Percentiles rank a stretch among this genome's conserved stretches.
phyloP scores from a whole-genome alignment of 2,888 invertebrate genomes.

The Netelia melanura region DNA sequence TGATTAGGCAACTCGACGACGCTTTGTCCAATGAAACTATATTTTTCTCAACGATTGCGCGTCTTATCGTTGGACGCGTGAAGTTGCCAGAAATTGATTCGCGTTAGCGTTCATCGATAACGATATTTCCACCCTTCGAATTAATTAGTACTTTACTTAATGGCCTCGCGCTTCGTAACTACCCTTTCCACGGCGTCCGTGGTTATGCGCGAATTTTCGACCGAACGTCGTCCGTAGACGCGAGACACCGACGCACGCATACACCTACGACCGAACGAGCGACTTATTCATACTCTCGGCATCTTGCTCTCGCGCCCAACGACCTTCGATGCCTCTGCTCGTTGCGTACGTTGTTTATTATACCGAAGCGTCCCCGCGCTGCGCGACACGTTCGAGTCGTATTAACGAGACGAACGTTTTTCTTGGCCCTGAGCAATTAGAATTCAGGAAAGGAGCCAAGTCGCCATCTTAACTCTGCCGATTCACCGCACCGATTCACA shows the following conservation, averaged over 20 bases:
- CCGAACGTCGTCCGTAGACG: not conserved
- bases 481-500: not conserved
- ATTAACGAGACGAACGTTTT: not conserved
- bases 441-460: not conserved
- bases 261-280: slow-evolving; percentile 26
- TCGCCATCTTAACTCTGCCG: not conserved
- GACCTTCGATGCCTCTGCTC: slow-evolving; percentile 40
- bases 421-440: not conserved
- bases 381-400: not conserved
- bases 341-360: not conserved
- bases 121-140: no score
- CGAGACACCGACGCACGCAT: slow-evolving; percentile 11
- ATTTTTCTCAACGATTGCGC: no score
- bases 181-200: not conserved
- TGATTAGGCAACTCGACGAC: not conserved
- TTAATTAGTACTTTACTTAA: no score
- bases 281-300: slow-evolving; percentile 19
- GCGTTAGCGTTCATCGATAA: no score
- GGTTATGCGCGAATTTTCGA: not conserved
- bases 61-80: no score
- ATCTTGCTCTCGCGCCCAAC: slow-evolving; percentile 36
- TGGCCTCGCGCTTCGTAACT: no score
- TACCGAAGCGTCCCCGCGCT: not conserved
- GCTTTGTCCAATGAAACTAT: no score
- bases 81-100: no score